A percentile compares a stretch with the other conserved stretches of the same genome.
Evolutionary conservation across 2,888 invertebrate species (phyloP).

Genomic region (Adineta ricciae): DNA sequence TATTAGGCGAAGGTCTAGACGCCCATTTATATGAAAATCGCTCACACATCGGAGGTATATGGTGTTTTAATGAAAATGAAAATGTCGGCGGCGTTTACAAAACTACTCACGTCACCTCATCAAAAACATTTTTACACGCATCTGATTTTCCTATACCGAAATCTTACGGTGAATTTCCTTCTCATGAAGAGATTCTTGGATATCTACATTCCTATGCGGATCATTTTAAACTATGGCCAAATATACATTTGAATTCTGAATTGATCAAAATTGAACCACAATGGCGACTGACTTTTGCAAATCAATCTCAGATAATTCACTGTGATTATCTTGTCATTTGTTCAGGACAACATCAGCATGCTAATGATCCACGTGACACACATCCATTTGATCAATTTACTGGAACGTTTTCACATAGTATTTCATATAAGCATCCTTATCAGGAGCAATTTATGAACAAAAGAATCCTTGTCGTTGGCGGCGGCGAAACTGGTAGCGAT

Average conservation of each 20-base stretch:
- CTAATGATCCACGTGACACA: background rate
- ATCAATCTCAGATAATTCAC: background rate
- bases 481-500: constrained; percentile 12
- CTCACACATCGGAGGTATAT: background rate
- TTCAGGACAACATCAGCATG: background rate
- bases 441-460: background rate
- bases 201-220: background rate
- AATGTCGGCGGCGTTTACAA: background rate
- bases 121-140: constrained; percentile 13
- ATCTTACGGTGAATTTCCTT: background rate
- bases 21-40: background rate
- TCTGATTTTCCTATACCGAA: background rate
- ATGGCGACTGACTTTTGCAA: background rate
- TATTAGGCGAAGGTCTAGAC: background rate
- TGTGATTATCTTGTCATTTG: background rate
- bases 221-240: constrained; percentile 2
- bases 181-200: background rate
- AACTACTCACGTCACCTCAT: constrained; percentile 1
- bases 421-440: background rate
- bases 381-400: constrained; percentile 2
- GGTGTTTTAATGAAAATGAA: background rate
- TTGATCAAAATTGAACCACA: background rate
- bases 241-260: background rate
- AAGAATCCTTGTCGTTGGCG: constrained; percentile 4
- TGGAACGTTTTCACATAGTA: constrained; percentile 11